These are phyloP conservation scores for Neria commutata DNA, from an alignment of 2,888 invertebrate species.

Conservation along the genomic window DNA sequence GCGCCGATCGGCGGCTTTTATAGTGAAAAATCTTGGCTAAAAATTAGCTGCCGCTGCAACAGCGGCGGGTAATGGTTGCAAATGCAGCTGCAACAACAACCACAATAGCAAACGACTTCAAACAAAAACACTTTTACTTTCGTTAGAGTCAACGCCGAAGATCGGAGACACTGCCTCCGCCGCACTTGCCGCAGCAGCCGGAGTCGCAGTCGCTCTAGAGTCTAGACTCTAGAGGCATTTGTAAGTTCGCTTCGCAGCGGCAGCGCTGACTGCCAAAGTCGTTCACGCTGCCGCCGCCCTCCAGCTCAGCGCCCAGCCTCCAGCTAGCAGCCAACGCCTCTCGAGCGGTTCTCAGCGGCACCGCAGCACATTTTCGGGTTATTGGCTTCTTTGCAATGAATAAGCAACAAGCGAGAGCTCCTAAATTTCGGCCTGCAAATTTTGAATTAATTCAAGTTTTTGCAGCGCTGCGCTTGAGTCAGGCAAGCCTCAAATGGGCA, in stretches of 20 bases:
- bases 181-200: not conserved
- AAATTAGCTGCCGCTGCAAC: not conserved
- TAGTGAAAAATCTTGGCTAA: constrained; percentile 32
- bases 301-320: too few species aligned
- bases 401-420: not conserved
- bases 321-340: not conserved
- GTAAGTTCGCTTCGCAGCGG: not conserved
- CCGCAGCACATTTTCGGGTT: not conserved
- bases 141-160: constrained; percentile 27
- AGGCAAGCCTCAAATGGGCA: too few species aligned
- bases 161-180: constrained; percentile 12
- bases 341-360: not conserved
- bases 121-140: constrained; percentile 44
- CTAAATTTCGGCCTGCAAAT: not conserved
- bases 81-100: constrained; percentile 7
- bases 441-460: too few species aligned
- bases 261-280: too few species aligned
- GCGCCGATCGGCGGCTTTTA: constrained; percentile 43
- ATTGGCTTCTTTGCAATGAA: not conserved
- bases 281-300: too few species aligned
- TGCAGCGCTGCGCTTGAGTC: too few species aligned
- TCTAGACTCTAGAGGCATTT: too few species aligned
- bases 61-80: not conserved
- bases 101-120: constrained; percentile 18
- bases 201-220: too few species aligned